Conservation (phyloP, 1,140 invertebrate species). For the Tetraneura akinire region DNA sequence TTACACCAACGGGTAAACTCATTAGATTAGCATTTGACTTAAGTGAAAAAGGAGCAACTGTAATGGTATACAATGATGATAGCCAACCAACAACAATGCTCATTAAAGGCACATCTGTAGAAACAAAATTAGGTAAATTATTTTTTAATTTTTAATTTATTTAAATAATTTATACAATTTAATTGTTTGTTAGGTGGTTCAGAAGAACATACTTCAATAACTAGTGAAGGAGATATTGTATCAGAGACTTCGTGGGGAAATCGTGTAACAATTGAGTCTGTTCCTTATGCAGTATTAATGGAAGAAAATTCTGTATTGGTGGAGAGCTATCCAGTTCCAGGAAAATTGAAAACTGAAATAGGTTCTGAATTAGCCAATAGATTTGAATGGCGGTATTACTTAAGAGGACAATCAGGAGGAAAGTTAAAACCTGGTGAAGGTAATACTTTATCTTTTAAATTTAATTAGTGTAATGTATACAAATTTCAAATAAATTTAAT, state of each 20-base stretch:
- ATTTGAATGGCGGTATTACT: slow-evolving; percentile 93
- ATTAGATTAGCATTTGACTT: slow-evolving; percentile 83
- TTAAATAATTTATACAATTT: neutral
- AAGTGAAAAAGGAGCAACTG: slow-evolving; percentile 83
- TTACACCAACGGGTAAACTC: slow-evolving; percentile 89
- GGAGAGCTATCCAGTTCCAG: slow-evolving; percentile 87
- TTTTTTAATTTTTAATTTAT: neutral
- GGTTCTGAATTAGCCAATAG: slow-evolving; percentile 87
- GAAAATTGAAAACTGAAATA: slow-evolving; percentile 84
- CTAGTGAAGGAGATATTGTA: slow-evolving; percentile 79
- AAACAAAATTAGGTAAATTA: slow-evolving; percentile 67
- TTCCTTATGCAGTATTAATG: slow-evolving; percentile 79
- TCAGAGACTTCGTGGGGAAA: slow-evolving; percentile 80
- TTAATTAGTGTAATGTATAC: neutral
- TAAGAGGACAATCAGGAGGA: slow-evolving; percentile 60
- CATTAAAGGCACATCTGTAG: slow-evolving; percentile 83
- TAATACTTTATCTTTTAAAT: neutral
- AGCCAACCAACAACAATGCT: slow-evolving; percentile 79
- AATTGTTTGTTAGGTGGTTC: slow-evolving; percentile 65
- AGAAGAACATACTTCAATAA: slow-evolving; percentile 75
- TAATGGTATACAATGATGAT: slow-evolving; percentile 80
- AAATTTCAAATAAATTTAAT: slow-evolving; percentile 60
- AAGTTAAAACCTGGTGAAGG: slow-evolving; percentile 53
- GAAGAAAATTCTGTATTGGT: slow-evolving; percentile 81
- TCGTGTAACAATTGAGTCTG: slow-evolving; percentile 79